These are phyloP conservation scores for Calephelis perditalis DNA, from an alignment of 2,888 invertebrate genomes.

Conservation along the genomic window DNA sequence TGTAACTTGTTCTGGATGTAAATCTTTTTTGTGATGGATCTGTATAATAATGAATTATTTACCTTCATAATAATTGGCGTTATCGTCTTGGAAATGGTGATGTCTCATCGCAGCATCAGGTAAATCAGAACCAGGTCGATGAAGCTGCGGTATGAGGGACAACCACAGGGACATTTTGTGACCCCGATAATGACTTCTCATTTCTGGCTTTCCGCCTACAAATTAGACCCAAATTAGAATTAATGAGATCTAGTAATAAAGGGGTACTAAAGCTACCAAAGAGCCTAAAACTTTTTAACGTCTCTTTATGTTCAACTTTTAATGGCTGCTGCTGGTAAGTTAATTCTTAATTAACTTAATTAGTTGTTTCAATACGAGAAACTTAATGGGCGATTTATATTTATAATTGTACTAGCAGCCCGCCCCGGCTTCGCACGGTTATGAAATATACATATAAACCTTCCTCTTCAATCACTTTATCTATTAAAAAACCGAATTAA, in stretches of 20 bases:
- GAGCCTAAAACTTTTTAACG: conserved; percentile 45
- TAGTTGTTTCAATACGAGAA: conserved; percentile 6
- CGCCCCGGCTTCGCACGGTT: too few species aligned
- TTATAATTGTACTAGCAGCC: too few species aligned
- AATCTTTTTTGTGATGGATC: too few species aligned
- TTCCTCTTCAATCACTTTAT: too few species aligned
- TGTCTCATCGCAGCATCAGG: conserved; percentile 92
- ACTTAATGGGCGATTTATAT: background rate
- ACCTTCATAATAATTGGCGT: conserved; percentile 89
- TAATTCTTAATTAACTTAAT: conserved; percentile 6
- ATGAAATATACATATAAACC: too few species aligned
- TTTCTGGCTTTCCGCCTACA: conserved; percentile 84
- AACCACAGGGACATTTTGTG: conserved; percentile 96
- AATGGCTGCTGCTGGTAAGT: background rate
- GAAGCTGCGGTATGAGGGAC: conserved; percentile 92
- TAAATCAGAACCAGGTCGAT: conserved; percentile 85
- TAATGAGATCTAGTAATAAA: conserved; percentile 40
- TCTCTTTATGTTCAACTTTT: conserved; percentile 10
- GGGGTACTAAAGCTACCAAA: conserved; percentile 24
- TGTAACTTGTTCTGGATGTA: too few species aligned
- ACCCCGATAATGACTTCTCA: conserved; percentile 94
- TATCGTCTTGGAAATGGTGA: conserved; percentile 91
- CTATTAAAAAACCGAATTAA: too few species aligned
- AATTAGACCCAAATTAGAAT: conserved; percentile 44
- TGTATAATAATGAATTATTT: background rate